These are phyloP conservation scores for Threskiornis aethiopicus DNA, from an alignment of 2,797 vertebrate species.

Conservation along the genomic window DNA sequence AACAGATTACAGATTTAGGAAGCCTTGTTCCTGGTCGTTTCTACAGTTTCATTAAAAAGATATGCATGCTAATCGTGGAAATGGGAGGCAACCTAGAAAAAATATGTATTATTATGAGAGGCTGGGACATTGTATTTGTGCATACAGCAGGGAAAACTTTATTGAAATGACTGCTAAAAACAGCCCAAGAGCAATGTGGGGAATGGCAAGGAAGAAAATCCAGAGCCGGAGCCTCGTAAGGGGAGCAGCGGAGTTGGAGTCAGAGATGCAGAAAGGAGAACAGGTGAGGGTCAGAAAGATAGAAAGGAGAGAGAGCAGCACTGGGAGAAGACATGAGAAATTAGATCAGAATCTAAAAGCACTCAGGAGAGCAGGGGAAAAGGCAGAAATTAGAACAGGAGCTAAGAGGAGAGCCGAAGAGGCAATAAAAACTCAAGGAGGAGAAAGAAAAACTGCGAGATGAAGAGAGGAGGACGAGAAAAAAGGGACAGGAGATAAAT, in stretches of 20 bases:
- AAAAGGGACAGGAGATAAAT: conserved; percentile 62
- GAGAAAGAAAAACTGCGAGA: conserved; percentile 66
- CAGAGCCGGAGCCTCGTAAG: background rate
- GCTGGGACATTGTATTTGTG: conserved; percentile 34
- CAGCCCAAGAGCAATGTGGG: background rate
- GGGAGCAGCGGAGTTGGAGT: conserved; percentile 28
- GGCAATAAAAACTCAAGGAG: conserved; percentile 72
- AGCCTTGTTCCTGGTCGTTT: conserved; percentile 5
- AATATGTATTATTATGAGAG: conserved; percentile 36
- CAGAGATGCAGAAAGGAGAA: conserved; percentile 59
- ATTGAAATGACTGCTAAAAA: conserved; percentile 24
- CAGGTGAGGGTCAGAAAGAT: conserved; percentile 73
- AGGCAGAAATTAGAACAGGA: conserved; percentile 80
- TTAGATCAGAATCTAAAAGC: conserved; percentile 77
- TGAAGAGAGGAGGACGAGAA: conserved; percentile 42
- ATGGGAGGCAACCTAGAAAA: conserved; percentile 58
- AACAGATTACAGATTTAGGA: conserved; percentile 26
- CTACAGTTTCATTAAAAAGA: conserved; percentile 52
- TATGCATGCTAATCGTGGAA: background rate
- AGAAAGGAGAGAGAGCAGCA: conserved; percentile 74
- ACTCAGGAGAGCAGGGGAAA: conserved; percentile 76
- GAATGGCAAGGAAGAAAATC: background rate
- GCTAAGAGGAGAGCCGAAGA: conserved; percentile 75
- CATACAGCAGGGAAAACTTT: conserved; percentile 40
- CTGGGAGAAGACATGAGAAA: conserved; percentile 78